Evolutionary conservation across 2,797 vertebrate genomes (phyloP).

Genomic region (Melanotaenia parkinsoni): DNA sequence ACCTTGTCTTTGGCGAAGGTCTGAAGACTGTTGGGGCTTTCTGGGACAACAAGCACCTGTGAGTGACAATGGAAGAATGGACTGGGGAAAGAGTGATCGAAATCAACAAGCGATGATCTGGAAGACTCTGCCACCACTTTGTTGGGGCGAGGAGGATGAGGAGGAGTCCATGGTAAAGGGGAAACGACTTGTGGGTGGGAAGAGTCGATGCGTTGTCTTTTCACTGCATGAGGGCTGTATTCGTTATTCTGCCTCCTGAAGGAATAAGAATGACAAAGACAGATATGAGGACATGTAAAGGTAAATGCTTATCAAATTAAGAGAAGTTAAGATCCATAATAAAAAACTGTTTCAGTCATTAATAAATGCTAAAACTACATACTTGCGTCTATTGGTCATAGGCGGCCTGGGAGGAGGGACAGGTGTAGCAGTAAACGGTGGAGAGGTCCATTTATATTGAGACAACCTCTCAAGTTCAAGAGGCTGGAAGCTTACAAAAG

Average conservation of each 20-base stretch:
- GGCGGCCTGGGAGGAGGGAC: slow-evolving; percentile 17
- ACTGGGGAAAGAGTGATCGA: slow-evolving; percentile 28
- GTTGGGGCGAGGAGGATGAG: slow-evolving; percentile 53
- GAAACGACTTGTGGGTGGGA: slow-evolving; percentile 45
- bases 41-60: slow-evolving; percentile 63
- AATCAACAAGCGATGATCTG: slow-evolving; percentile 43
- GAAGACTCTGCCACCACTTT: slow-evolving; percentile 75
- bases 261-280: slow-evolving; percentile 26
- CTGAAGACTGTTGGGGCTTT: slow-evolving; percentile 57
- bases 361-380: slow-evolving; percentile 27
- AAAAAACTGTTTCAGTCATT: background rate
- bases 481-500: slow-evolving; percentile 42
- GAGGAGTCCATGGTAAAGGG: slow-evolving; percentile 13
- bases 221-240: slow-evolving; percentile 71
- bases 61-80: slow-evolving; percentile 22
- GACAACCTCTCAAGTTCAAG: slow-evolving; percentile 31
- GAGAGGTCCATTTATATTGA: slow-evolving; percentile 58
- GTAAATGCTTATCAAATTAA: background rate
- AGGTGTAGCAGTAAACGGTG: slow-evolving; percentile 2
- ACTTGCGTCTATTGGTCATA: slow-evolving; percentile 66
- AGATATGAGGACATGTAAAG: background rate
- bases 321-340: background rate
- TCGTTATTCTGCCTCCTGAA: slow-evolving; percentile 86
- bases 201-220: slow-evolving; percentile 85
- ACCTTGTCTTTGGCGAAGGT: slow-evolving; percentile 88